These are phyloP conservation scores for Epinotia nisella DNA, from an alignment of 2,888 invertebrate genomes.

Conservation along the genomic window DNA sequence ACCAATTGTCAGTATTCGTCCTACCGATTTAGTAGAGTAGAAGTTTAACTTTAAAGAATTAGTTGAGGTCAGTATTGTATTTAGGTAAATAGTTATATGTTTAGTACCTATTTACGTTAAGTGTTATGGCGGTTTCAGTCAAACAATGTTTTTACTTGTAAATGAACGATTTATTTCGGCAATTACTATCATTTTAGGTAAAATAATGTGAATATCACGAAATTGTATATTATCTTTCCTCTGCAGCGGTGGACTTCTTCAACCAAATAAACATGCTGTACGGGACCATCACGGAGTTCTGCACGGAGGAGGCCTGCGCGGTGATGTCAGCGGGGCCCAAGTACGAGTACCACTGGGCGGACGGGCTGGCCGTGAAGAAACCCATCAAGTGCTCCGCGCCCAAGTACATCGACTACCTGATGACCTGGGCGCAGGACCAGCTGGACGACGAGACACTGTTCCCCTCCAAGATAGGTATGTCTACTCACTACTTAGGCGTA, in stretches of 20 bases:
- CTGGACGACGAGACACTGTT: constrained; percentile 99
- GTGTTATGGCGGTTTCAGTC: too few species aligned
- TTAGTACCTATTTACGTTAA: too few species aligned
- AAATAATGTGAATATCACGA: too few species aligned
- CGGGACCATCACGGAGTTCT: constrained; percentile 99
- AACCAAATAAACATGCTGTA: constrained; percentile 99
- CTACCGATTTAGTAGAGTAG: too few species aligned
- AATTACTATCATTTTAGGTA: too few species aligned
- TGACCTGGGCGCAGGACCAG: constrained; percentile 99
- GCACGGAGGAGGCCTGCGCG: constrained; percentile 97
- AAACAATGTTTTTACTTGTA: too few species aligned
- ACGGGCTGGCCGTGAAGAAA: constrained; percentile 98
- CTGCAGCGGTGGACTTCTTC: constrained; percentile 99
- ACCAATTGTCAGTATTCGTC: too few species aligned
- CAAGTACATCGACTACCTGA: constrained; percentile 99
- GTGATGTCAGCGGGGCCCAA: constrained; percentile 99
- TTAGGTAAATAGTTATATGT: too few species aligned
- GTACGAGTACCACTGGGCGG: constrained; percentile 99
- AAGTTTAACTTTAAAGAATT: too few species aligned
- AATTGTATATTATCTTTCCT: background rate
- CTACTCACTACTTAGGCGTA: too few species aligned
- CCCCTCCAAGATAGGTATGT: constrained; percentile 95
- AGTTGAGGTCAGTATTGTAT: too few species aligned
- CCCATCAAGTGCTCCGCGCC: constrained; percentile 99
- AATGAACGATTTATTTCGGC: too few species aligned